Base-by-base conservation (phyloP, 2,113 vertebrate species). In the Vidua chalybeata region DNA sequence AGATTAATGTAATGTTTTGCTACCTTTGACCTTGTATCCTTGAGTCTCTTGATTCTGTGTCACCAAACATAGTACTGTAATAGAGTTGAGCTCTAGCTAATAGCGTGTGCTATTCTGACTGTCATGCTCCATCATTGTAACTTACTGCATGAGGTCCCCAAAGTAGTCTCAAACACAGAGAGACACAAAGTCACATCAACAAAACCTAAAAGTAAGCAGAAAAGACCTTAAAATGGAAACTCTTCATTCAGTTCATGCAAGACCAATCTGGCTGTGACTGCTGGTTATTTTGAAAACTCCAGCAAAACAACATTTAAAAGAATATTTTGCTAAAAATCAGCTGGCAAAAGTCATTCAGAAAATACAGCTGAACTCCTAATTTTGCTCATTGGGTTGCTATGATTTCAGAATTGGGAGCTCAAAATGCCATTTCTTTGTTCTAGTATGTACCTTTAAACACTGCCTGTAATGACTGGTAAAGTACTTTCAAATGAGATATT, bases 1-100 rank as follows among this genome's bases (percentile, higher is more conserved):
- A 98, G 98, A 99, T 98, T 98, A 98, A 98, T 98, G 98, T 98
- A 98, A 98, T 98, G 98, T 98, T 98, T 98, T 98, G 97, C 97
- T 98, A 98, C 98, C 98, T 99, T 98, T 98, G 98, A 98, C 98
- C 98, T 98, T 97, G 95, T 98, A 98, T 98, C 98, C 98, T 98
- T 98, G 98, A 98, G 98, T 97, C 97, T 98, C 98, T 98, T 98
- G 98, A 98, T 98, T 98, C 98, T 98, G 91, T 98, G 98, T 98
- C 98, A 97, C 98, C 97, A 98, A 98, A 98, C 98, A 98, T 97
- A 98, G 98, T 97, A 92, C 96, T 97, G 98, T 98, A 98, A 98
- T 98, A 98, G 98, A 98, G 97, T 98, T 98, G 98, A 98, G 98
- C 97, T 97, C 97, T 95, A 97, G 98, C 98, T 98, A 98, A 98